Percentiles rank a stretch among this genome's conserved stretches.
phyloP scores from a whole-genome alignment of 1,140 invertebrate species.

The Trichonephila inaurata region DNA sequence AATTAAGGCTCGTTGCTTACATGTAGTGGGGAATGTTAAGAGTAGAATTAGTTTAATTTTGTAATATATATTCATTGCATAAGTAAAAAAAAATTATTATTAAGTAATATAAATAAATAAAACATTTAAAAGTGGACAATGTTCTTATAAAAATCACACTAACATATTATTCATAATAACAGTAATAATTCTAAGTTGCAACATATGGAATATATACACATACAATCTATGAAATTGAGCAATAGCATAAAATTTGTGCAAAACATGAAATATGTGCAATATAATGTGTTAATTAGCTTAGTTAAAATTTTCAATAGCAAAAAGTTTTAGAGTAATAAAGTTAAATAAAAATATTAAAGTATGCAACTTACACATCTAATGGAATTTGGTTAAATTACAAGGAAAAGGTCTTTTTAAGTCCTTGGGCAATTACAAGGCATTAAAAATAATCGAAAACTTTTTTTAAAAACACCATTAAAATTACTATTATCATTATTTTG shows the following conservation, averaged over 20 bases:
- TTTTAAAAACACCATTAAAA: neutral
- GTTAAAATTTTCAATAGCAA: neutral
- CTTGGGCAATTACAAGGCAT: too few relatives aligned
- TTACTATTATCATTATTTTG: neutral
- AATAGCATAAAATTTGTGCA: constrained; percentile 60
- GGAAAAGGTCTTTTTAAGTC: neutral
- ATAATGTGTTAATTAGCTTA: constrained; percentile 2
- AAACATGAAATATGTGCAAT: constrained; percentile 39
- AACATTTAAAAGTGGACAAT: neutral
- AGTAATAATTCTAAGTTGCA: neutral
- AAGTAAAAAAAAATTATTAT: neutral
- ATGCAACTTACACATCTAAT: neutral
- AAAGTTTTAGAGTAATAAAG: neutral
- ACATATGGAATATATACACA: constrained; percentile 22
- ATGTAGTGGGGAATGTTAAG: too few relatives aligned
- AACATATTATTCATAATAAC: neutral
- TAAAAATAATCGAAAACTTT: neutral
- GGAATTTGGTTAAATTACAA: neutral
- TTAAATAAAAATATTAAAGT: neutral
- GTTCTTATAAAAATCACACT: neutral
- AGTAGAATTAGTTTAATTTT: too few relatives aligned
- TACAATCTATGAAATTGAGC: constrained; percentile 50
- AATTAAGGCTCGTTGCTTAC: too few relatives aligned
- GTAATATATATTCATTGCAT: too few relatives aligned
- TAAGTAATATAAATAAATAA: neutral